phyloP scores from a whole-genome alignment of 2,888 invertebrate species.

The Ichneumoninae sp. region DNA sequence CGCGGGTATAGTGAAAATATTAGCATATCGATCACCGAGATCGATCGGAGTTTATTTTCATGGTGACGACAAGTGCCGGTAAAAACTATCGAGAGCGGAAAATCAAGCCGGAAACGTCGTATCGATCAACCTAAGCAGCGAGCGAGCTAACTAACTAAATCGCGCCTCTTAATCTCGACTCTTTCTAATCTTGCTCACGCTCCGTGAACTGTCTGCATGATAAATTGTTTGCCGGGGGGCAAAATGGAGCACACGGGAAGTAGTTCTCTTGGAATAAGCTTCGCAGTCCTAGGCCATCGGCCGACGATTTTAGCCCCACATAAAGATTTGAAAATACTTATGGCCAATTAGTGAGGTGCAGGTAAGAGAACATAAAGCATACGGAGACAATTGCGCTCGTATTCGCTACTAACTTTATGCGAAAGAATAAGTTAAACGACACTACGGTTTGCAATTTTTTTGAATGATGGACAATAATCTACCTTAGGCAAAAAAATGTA shows the following conservation, averaged over 20 bases:
- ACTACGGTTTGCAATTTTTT: no score
- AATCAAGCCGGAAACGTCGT: conserved; percentile 22
- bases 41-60: background rate
- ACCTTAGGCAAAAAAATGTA: no score
- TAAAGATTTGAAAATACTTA: background rate
- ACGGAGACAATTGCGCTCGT: background rate
- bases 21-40: background rate
- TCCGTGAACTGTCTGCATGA: conserved; percentile 14
- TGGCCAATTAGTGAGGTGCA: background rate
- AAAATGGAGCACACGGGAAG: background rate
- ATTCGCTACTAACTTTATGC: background rate
- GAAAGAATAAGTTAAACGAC: no score
- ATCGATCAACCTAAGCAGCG: conserved; percentile 19
- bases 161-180: conserved; percentile 13
- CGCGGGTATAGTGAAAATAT: background rate
- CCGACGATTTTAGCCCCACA: background rate
- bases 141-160: conserved; percentile 14
- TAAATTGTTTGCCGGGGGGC: background rate
- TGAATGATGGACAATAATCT: no score
- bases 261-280: background rate
- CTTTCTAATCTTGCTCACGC: conserved; percentile 13
- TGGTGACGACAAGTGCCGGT: background rate
- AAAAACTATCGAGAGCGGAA: conserved; percentile 1
- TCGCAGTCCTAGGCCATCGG: background rate
- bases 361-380: background rate